Evolutionary conservation across 2,113 vertebrate genomes (phyloP).

Genomic region (Corapipo altera): DNA sequence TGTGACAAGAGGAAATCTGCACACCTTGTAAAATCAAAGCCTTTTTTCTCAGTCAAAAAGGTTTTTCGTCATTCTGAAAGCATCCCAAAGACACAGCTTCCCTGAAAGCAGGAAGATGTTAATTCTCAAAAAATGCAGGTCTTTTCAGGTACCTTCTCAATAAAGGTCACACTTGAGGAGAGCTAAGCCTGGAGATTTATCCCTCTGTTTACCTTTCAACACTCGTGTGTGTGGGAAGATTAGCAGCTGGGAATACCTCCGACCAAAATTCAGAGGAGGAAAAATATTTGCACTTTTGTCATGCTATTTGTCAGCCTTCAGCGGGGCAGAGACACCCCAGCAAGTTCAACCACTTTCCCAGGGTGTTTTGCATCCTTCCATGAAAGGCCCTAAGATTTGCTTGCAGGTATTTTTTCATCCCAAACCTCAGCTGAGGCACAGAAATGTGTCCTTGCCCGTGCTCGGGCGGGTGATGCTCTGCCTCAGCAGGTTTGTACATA

Average conservation of each 20-base stretch:
- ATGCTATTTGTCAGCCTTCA: neutral
- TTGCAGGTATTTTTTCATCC: neutral
- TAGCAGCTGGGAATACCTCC: neutral
- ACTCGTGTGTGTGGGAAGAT: neutral
- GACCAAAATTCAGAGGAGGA: neutral
- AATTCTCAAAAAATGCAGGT: neutral
- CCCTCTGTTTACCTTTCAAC: constrained; percentile 14
- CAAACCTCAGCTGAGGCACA: neutral
- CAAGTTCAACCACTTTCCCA: neutral
- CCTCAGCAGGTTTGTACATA: neutral
- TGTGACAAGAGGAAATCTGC: neutral
- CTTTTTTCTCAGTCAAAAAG: neutral
- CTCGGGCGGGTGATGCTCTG: rapidly evolving
- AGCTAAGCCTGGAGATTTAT: constrained; percentile 13
- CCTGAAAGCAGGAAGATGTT: neutral
- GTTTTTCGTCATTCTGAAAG: neutral
- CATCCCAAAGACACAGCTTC: neutral
- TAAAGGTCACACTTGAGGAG: constrained; percentile 6
- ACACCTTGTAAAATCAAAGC: neutral
- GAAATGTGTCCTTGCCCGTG: rapidly evolving
- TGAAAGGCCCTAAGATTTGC: too few species aligned
- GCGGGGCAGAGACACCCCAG: neutral
- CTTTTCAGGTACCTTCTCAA: neutral
- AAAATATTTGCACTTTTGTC: constrained; percentile 24
- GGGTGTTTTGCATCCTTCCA: neutral